Evolutionary conservation across 2,113 vertebrate species (phyloP), one percentile per base, ranked within the genome.

Genomic region (Ancistrus triradiatus): DNA sequence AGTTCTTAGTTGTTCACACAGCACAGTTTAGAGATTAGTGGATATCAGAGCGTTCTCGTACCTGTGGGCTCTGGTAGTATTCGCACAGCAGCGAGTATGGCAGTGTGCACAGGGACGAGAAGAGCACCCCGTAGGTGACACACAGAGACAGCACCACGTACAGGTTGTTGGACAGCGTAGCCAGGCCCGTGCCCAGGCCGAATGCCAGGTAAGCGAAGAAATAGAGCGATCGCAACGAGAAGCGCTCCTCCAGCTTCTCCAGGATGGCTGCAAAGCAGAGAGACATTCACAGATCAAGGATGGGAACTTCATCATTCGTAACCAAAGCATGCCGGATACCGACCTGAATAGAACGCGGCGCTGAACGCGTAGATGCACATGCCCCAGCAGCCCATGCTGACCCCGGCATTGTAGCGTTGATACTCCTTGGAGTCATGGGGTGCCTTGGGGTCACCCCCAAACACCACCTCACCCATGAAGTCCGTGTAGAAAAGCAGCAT

Each of bases 361-460:
- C 94, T 98, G 86, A 98, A 98, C 72, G 96, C 95, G 48, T 98
- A 97, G 81, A 98, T 92, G 79, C 96, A 98, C 95, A 98, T 93
- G 2, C 95, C 96, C 96, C 96, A 98, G 88, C 96, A 98, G 80
- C 96, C 95, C 92, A 93, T 90, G 80, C 88, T 95, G 59, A 98
- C 93, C 1, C 96, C 96, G 1, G 91, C 85, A 42, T 93, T 98
- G 88, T 98, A 98, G 46, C 86, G 93, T 75, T 89, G 87, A 50
- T 93, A 98, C 1, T 86, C 94, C 52, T 96, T 92, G 0, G 95
- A 97, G 62, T 91, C 81, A 35, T 89, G 91, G 21, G 93, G 90
- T 0, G 96, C 96, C 79, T 92, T 94, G 0, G 96, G 92, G 79
- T 98, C 87, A 8, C 96, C 96, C 71, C 91, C 87, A 48, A 94